A percentile compares a stretch with the other conserved stretches of the same genome.
Evolutionary conservation across 2,888 invertebrate species (phyloP).

Genomic region (Ischnura elegans): DNA sequence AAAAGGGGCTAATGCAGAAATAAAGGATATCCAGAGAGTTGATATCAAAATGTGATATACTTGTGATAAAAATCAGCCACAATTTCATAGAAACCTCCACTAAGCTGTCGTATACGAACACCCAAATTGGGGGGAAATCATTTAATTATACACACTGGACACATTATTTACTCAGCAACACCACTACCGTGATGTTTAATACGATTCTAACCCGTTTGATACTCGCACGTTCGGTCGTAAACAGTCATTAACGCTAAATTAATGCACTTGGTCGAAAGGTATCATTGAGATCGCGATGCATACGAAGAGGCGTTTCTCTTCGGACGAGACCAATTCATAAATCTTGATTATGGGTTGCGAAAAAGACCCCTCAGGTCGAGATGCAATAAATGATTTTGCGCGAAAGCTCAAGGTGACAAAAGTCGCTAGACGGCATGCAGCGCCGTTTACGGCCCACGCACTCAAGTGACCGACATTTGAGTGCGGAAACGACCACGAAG

Average conservation of each 20-base stretch:
- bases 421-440: neutral
- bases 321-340: slow-evolving; percentile 6
- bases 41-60: no score
- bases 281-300: neutral
- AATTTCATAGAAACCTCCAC: neutral
- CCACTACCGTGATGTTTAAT: neutral
- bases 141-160: neutral
- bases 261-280: neutral
- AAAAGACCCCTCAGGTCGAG: neutral
- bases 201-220: neutral
- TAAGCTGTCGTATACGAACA: neutral
- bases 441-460: neutral
- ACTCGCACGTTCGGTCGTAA: neutral
- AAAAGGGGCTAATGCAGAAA: no score
- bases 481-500: neutral
- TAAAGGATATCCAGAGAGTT: no score
- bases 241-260: neutral
- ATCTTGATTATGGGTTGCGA: neutral
- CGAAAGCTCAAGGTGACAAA: neutral
- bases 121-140: neutral
- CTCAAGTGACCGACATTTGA: neutral
- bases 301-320: neutral
- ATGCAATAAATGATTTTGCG: neutral
- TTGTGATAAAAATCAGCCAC: no score
- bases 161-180: neutral